Base-by-base conservation (phyloP, 2,113 vertebrate species). In the Patagioenas fasciata region DNA sequence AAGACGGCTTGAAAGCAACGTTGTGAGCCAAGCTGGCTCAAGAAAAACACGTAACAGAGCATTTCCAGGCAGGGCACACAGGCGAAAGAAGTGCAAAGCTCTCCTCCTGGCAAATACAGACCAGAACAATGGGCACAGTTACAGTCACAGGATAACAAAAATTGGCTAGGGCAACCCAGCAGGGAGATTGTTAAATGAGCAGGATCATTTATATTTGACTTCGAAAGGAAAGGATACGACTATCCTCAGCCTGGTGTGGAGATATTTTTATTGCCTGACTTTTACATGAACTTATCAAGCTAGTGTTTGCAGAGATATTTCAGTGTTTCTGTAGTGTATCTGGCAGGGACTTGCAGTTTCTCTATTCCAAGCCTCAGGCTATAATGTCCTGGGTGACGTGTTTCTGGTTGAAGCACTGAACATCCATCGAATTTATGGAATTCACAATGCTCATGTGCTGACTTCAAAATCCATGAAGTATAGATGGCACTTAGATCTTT, bases 151-250 rank as follows among this genome's bases (percentile, higher is more conserved):
- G 13, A 65, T 94, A 86, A 92, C 75, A 78, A 91, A 95, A 79
- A 88, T 75, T 85, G 88, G 78, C 60, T 93, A 89, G 69, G 72
- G 62, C 84, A 96, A 71, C 88, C 60, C 89, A 89, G 80, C 60
- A 89, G 84, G 87, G 40, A 85, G 66, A 75, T 96, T 86, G 94
- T 97, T 94, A 96, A 97, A 95, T 91, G 93, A 94, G 93, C 57
- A 91, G 91, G 62, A 95, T 96, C 95, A 91, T 96, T 97, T 95
- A 23, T 95, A 96, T 95, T 96, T 96, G 89, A 95, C 97, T 95
- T 75, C 0, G 4, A 61, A 97, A 80, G 91, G 75, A 93, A 88
- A 91, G 85, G 88, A 50, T 96, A 75, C 89, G 66, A 91, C 89
- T 91, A 40, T 64, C 72, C 93, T 95, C 92, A 96, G 73, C 85